A percentile compares a stretch with the other conserved stretches of the same genome.
Evolutionary conservation across 2,113 vertebrate genomes (phyloP).

Genomic region (Barnardius zonarius): DNA sequence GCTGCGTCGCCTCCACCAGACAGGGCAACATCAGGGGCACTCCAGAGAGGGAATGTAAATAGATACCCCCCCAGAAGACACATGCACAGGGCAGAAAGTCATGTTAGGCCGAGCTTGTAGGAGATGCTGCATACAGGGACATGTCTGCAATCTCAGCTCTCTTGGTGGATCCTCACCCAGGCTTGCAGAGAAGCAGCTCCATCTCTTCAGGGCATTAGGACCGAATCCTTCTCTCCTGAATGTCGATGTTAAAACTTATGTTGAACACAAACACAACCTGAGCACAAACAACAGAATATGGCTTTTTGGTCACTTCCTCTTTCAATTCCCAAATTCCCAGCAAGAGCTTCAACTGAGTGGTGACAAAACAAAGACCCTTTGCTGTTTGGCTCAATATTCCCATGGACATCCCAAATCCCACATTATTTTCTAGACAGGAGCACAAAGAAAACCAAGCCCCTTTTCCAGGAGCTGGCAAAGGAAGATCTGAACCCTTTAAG

Average conservation of each 20-base stretch:
- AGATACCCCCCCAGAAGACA: not conserved
- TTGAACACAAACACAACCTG: not conserved
- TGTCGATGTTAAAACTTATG: not conserved
- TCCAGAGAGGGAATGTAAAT: not conserved
- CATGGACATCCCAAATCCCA: not conserved
- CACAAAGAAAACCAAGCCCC: not conserved
- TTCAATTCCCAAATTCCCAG: not conserved
- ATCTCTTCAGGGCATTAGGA: not conserved
- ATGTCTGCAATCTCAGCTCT: not conserved
- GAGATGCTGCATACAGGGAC: not conserved
- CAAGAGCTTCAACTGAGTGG: not conserved
- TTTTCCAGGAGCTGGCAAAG: not conserved
- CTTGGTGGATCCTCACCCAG: not conserved
- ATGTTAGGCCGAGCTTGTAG: not conserved
- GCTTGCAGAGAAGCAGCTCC: not conserved
- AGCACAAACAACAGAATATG: not conserved
- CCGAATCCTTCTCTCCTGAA: not conserved
- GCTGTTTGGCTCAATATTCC: not conserved
- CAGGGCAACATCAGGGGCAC: not conserved
- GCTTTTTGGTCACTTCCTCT: not conserved
- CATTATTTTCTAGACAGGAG: not conserved
- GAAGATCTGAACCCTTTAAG: not conserved
- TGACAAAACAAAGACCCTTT: not conserved
- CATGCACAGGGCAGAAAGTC: not conserved
- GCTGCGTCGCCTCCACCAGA: not conserved